Evolutionary conservation across 2,888 invertebrate species (phyloP).

Genomic region (Sabatieria punctata): DNA sequence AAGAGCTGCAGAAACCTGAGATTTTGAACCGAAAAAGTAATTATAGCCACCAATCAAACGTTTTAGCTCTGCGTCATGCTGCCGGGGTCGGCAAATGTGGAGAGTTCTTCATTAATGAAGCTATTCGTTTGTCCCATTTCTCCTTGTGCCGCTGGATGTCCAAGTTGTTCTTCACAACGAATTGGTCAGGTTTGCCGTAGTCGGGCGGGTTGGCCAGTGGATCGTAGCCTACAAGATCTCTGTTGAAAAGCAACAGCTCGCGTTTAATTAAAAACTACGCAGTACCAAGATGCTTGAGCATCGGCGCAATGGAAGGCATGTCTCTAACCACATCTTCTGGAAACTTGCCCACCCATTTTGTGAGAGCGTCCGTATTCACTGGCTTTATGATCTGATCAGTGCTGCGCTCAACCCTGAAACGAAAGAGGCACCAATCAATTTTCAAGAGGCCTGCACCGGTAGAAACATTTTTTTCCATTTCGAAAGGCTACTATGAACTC

Average conservation of each 20-base stretch:
- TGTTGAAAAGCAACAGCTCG: background rate
- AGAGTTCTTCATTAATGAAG: no score
- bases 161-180: background rate
- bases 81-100: no score
- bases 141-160: no score
- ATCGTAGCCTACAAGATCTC: constrained; percentile 53
- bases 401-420: constrained; percentile 77
- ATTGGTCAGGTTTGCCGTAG: constrained; percentile 64
- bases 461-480: no score
- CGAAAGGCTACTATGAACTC: no score
- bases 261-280: background rate
- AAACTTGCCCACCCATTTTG: constrained; percentile 39
- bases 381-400: constrained; percentile 98
- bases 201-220: constrained; percentile 87
- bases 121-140: no score
- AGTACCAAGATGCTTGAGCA: constrained; percentile 34
- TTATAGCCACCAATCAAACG: no score
- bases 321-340: constrained; percentile 64
- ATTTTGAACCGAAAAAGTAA: no score
- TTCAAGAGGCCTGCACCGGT: no score
- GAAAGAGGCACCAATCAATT: no score
- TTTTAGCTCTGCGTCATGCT: background rate
- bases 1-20: no score
- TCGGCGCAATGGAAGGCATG: constrained; percentile 28
- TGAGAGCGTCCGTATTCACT: constrained; percentile 80